Conservation (phyloP, 2,888 invertebrate genomes). For the Leucoptera coffeella region DNA sequence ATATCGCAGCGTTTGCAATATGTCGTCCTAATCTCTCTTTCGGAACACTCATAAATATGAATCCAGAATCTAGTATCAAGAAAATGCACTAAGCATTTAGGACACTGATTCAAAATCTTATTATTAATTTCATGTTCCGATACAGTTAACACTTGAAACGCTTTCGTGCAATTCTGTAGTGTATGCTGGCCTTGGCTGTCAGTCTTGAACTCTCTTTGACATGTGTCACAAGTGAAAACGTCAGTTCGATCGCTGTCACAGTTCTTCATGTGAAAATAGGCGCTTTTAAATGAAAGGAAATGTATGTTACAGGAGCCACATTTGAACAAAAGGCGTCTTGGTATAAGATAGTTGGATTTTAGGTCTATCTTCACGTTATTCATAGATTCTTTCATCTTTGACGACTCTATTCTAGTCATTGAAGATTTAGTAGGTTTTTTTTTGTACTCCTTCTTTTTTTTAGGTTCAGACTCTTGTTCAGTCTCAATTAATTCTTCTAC, state of each 20-base stretch:
- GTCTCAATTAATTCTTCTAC: too few species aligned
- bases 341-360: too few species aligned
- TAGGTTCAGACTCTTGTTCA: too few species aligned
- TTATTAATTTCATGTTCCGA: not conserved
- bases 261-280: not conserved
- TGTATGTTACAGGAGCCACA: not conserved
- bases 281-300: not conserved
- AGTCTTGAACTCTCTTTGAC: too few species aligned
- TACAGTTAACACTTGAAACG: not conserved
- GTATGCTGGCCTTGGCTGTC: too few species aligned
- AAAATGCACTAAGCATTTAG: slow-evolving; percentile 1
- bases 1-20: slow-evolving; percentile 1
- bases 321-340: too few species aligned
- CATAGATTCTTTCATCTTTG: too few species aligned
- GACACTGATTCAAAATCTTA: not conserved
- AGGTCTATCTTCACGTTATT: too few species aligned
- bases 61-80: not conserved
- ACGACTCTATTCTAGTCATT: too few species aligned
- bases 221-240: too few species aligned
- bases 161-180: not conserved
- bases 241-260: not conserved
- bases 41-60: not conserved
- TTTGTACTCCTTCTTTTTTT: too few species aligned
- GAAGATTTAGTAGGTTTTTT: too few species aligned
- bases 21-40: not conserved